These are phyloP conservation scores for Acrobasis consociella DNA, from an alignment of 2,888 invertebrate genomes.

Conservation along the genomic window DNA sequence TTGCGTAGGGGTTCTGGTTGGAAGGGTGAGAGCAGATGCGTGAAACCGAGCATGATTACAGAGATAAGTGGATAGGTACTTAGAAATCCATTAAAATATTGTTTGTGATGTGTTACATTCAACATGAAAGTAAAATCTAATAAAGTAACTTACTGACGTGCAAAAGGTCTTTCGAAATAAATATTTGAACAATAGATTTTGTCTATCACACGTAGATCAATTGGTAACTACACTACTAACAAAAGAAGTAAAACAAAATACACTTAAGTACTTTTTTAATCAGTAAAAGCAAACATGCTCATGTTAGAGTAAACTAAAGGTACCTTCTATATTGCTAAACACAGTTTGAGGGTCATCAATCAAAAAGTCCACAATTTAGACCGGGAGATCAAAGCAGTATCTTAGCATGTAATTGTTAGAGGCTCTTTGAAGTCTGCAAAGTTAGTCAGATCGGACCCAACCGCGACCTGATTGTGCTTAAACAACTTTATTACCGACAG, in stretches of 20 bases:
- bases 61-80: no score
- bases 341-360: slow-evolving; percentile 38
- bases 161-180: no score
- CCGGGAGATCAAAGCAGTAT: slow-evolving; percentile 49
- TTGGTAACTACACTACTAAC: no score
- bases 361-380: slow-evolving; percentile 45
- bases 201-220: no score
- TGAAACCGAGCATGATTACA: no score
- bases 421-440: slow-evolving; percentile 27
- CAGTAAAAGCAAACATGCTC: background rate
- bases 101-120: no score
- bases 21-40: background rate
- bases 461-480: slow-evolving; percentile 22
- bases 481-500: slow-evolving; percentile 19
- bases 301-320: background rate
- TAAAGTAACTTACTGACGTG: no score
- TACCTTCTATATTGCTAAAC: slow-evolving; percentile 7
- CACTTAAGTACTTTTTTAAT: no score
- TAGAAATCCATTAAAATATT: no score
- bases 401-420: slow-evolving; percentile 37
- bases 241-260: no score
- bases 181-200: no score
- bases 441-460: slow-evolving; percentile 5
- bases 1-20: background rate
- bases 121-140: no score